Base-by-base conservation (phyloP, 92 coral and sea anemone species). In the Epizoanthus fatuus region DNA sequence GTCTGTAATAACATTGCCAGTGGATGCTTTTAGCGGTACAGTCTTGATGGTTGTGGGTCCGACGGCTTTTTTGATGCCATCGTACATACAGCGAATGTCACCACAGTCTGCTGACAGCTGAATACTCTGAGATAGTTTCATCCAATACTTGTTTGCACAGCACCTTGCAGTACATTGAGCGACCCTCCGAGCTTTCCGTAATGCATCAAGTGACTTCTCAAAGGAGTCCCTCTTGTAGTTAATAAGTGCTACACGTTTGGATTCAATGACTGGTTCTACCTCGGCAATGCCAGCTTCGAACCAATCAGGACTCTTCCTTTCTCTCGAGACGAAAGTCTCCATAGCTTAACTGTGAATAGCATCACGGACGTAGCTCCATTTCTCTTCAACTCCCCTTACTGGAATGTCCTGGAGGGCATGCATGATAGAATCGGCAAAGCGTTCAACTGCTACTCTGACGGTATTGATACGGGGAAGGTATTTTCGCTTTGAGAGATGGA, bases 21-120 rank as follows among this genome's bases (percentile, higher is more conserved):
- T 25, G 54, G 57, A 3, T 37, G 92, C 82, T 44, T 62, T 79
- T 22, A 79, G 70, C 22, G 72, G 55, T 5, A 5, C 68, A 0
- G n/a, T 49, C 39, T 79, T 79, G 53, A 13, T 58, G 15, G 52
- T 20, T 7, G 63, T 19, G 3, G 78, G 71, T 15, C 84, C 84
- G 11, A 65, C 44, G 65, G 84, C 78, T 51, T 63, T 62, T 38
- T 74, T 85, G 22, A 75, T 60, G 5, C 89, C 75, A 12, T 86
- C 62, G 32, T 78, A 86, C 79, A 78, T 86, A 29, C 10, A 65
- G 12, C 60, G 62, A n/a, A 67, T 77, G 85, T 86, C 77, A 3
- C 85, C 70, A 47, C 79, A 51, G 85, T 77, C 85, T 20, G 65
- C 85, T 14, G 90, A 53, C 7, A 55, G 70, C 64, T 78, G 90